Conservation (phyloP, 2,113 vertebrate genomes). For the Noctilio leporinus region DNA sequence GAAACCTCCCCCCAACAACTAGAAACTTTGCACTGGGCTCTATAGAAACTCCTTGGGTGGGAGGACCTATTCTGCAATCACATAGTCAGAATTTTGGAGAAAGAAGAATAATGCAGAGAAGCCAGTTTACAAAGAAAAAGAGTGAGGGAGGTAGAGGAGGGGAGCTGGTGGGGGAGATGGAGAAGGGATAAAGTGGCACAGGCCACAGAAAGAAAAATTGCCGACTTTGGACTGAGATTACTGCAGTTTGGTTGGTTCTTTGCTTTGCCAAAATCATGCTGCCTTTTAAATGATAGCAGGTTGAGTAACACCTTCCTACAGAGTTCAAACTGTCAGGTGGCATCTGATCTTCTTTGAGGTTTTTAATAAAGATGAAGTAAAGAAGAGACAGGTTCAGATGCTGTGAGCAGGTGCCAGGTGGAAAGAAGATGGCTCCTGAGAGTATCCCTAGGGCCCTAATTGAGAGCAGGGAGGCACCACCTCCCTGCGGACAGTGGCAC, state of each 20-base stretch:
- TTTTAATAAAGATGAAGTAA: neutral
- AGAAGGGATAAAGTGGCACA: neutral
- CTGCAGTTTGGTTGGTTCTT: neutral
- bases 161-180: neutral
- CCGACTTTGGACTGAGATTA: neutral
- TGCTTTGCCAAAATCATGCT: neutral
- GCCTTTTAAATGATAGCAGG: neutral
- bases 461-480: neutral
- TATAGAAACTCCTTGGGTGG: neutral
- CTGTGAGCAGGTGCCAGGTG: neutral
- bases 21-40: neutral
- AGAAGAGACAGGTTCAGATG: neutral
- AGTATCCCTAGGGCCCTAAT: neutral
- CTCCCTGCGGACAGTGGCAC: neutral
- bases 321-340: neutral
- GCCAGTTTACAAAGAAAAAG: neutral
- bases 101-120: neutral
- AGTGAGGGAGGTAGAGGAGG: rapidly evolving
- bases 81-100: neutral
- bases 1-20: neutral
- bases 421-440: rapidly evolving
- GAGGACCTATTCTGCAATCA: neutral
- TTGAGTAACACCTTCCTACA: neutral
- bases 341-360: neutral
- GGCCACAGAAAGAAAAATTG: neutral